Base-by-base conservation (phyloP, 2,797 vertebrate genomes). In the Lepilemur ruficaudatus region DNA sequence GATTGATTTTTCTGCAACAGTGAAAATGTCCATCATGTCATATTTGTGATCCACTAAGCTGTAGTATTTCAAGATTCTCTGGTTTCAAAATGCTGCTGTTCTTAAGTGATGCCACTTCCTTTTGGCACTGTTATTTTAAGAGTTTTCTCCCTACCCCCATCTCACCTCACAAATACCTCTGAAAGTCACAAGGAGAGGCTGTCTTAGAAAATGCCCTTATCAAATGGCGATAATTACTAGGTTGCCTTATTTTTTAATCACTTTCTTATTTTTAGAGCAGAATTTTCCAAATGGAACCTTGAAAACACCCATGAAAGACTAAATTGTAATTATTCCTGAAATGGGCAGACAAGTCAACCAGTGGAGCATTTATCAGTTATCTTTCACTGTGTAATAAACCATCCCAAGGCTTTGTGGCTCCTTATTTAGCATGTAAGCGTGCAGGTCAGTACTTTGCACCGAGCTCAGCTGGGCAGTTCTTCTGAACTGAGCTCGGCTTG, bases 81-180 rank as follows among this genome's bases (percentile, higher is more conserved):
- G 63, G 38, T 97, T 98, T 97, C 86, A 95, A 96, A 98, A 94
- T 96, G 94, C 92, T 73, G 52, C 55, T 57, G 38, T 48, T 97
- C 72, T 88, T 97, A 93, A 84, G 97, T 38, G 59, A 96, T 93
- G 38, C 41, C 48, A 69, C 85, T 93, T 76, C 3, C 82, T 96
- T 96, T 96, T 57, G 93, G 38, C 73, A 95, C 63, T 43, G 79
- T 61, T 85, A 92, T 89, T 97, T 96, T 96, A 96, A 98, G 25
- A 86, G 32, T 84, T 91, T 95, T 72, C 86, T 41, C 70, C 69
- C 57, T 25, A n/a, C 55, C 55, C 78, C 57, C 69, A 92, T 50
- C n/a, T 55, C 83, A 96, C 84, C 30, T 80, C 97, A 92, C 41
- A 87, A 95, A 93, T 86, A 96, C 70, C 93, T 96, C 41, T 84